phyloP scores from a whole-genome alignment of 1,140 invertebrate species.

The Teleopsis dalmanni region DNA sequence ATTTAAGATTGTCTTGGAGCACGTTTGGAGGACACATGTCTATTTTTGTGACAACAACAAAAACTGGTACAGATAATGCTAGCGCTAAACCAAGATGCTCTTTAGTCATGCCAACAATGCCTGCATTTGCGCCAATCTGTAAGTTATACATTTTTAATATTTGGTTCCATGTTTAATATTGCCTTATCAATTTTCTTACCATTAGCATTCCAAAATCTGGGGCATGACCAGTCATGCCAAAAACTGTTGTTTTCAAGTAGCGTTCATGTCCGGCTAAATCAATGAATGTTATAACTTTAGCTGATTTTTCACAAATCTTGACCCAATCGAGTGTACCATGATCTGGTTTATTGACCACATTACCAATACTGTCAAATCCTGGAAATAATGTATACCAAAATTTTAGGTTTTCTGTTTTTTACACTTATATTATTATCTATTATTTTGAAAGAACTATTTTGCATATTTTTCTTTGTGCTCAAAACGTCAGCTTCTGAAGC shows the following conservation, averaged over 20 bases:
- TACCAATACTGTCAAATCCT: conserved; percentile 53
- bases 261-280: conserved; percentile 98
- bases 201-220: conserved; percentile 99
- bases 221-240: conserved; percentile 98
- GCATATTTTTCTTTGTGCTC: no score
- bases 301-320: conserved; percentile 95
- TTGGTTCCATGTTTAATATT: neutral
- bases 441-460: no score
- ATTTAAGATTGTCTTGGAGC: conserved; percentile 85
- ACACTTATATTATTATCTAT: no score
- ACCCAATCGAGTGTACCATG: conserved; percentile 96
- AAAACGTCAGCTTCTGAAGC: no score
- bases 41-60: conserved; percentile 97
- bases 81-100: conserved; percentile 96
- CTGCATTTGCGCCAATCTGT: conserved; percentile 95
- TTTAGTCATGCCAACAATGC: conserved; percentile 98
- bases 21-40: conserved; percentile 99
- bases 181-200: conserved; percentile 51
- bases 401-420: neutral
- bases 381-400: neutral
- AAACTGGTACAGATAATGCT: conserved; percentile 95
- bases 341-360: conserved; percentile 96
- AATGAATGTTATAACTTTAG: conserved; percentile 99
- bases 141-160: conserved; percentile 11
- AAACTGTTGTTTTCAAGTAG: conserved; percentile 97